Evolutionary conservation across 2,888 invertebrate genomes (phyloP), one percentile per base, ranked within the genome.

Genomic region (Eurytoma adleriae): DNA sequence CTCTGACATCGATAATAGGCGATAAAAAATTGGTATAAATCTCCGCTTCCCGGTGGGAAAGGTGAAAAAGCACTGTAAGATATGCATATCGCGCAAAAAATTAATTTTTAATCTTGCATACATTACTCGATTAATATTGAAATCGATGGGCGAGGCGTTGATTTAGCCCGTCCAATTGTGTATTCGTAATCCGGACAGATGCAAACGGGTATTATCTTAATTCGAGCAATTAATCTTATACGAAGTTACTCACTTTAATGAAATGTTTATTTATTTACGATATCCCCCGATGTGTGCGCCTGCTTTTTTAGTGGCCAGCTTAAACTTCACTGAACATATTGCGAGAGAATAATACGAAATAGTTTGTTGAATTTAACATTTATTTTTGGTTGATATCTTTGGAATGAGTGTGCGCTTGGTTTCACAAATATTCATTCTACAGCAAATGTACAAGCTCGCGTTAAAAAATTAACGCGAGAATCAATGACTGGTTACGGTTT

Each of bases 21-120:
- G 27, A 54, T 68, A 54, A 68, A 68, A 68, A 68, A 54, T 66
- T 13, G 16, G 16, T 27, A 16, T 52, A 40, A 18, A 18, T 4
- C n/a, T 12, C 14, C 48, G 18, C 7, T 16, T 3, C 1, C 40
- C 54, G n/a, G 7, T 24, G 50, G 27, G 24, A 16, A 40, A 59
- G 20, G 20, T 18, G 13, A 72, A 64, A 57, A 50, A n/a, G 13
- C 40, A 5, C 2, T 52, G 4, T 10, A 50, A 54, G 40, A 27
- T 12, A 48, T 30, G 30, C 18, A 12, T 16, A 1, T 13, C 12
- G 30, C 20, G 61, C 30, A 20, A 61, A 56, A 54, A 54, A 76
- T 76, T 52, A 52, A 69, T 54, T 54, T 68, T 76, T 54, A 68
- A 67, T 75, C 66, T n/a, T n/a, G 50, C 50, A 20, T 24, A 24